Base-by-base conservation (phyloP, 2,888 invertebrate species). In the Nesidiocoris tenuis region DNA sequence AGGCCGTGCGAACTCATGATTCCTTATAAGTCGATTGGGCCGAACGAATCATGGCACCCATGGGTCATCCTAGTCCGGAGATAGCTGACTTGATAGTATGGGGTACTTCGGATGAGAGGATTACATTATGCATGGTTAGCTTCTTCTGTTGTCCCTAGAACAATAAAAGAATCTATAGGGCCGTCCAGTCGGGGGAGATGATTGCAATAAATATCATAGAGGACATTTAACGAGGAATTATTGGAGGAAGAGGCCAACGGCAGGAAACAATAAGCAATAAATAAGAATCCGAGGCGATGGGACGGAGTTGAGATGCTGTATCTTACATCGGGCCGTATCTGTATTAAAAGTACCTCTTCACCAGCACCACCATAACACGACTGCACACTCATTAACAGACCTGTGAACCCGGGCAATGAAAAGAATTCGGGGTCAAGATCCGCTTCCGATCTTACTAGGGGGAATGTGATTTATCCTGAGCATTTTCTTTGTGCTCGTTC, bases 141-240 rank as follows among this genome's bases (percentile, higher is more conserved):
- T 70, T 24, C 54, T 1, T 12, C 5, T 39, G 39, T 12, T 39
- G 56, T 9, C 57, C 19, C 63, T 56, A 74, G 74, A 74, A 74
- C 74, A 74, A 74, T 74, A 74, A 74, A 74, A 66, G 74, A 55
- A 55, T 19, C 17, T 55, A 17, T 9, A 16, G 21, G 39, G 72
- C 23, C 19, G 9, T 21, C 18, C 3, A 39, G 12, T 7, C 39
- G 39, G 12, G 56, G 56, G 24, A 63, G 64, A 56, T 74, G 74
- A 74, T 74, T 74, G 74, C 78, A 78, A 78, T 78, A 78, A 78
- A 78, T 78, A 78, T 78, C 74, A 78, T 75, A 78, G 78, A 68
- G 72, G 78, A 78, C 78, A 75, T 78, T 78, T 78, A 78, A 78
- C 78, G 76, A 78, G 78, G 71, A 78, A 78, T 78, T 78, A 78